These are phyloP conservation scores for Habroteleia sp. DNA, from an alignment of 2,888 invertebrate genomes.

Conservation along the genomic window DNA sequence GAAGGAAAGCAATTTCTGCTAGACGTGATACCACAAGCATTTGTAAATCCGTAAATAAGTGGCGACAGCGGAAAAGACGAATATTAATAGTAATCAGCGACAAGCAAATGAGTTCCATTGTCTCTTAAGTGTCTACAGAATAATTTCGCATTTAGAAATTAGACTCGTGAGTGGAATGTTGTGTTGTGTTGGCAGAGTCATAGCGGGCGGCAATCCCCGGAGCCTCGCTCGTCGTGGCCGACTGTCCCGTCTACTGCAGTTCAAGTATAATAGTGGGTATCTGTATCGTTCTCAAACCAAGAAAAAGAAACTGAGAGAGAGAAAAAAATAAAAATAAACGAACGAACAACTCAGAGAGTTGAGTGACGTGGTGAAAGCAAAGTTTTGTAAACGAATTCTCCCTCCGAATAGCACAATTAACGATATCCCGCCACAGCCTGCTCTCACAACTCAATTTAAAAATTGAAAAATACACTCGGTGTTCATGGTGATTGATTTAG, in stretches of 20 bases:
- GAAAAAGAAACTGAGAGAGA: conserved; percentile 57
- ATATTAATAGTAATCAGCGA: conserved; percentile 31
- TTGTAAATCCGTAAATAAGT: too few relatives aligned
- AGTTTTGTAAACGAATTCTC: conserved; percentile 30
- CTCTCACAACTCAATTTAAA: too few relatives aligned
- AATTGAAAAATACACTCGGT: conserved; percentile 5
- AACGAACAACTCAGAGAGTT: conserved; percentile 54
- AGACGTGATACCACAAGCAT: too few relatives aligned
- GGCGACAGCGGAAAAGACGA: conserved; percentile 6
- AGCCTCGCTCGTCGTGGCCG: conserved; percentile 94
- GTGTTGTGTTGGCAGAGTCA: conserved; percentile 81
- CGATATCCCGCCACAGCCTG: conserved; percentile 35
- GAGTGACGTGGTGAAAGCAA: conserved; percentile 34
- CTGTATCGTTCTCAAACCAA: conserved; percentile 82
- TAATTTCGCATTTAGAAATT: conserved; percentile 74
- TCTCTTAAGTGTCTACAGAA: conserved; percentile 72
- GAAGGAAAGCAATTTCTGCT: too few relatives aligned
- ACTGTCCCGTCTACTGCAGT: conserved; percentile 94
- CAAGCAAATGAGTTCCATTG: conserved; percentile 71
- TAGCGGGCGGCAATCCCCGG: conserved; percentile 87
- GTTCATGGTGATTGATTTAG: conserved; percentile 56
- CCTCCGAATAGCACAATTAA: conserved; percentile 47
- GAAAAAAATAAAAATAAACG: conserved; percentile 6
- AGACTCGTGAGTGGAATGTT: conserved; percentile 80
- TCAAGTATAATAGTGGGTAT: conserved; percentile 94